Evolutionary conservation across 2,888 invertebrate genomes (phyloP).

Genomic region (Caenorhabditis macrosperma): DNA sequence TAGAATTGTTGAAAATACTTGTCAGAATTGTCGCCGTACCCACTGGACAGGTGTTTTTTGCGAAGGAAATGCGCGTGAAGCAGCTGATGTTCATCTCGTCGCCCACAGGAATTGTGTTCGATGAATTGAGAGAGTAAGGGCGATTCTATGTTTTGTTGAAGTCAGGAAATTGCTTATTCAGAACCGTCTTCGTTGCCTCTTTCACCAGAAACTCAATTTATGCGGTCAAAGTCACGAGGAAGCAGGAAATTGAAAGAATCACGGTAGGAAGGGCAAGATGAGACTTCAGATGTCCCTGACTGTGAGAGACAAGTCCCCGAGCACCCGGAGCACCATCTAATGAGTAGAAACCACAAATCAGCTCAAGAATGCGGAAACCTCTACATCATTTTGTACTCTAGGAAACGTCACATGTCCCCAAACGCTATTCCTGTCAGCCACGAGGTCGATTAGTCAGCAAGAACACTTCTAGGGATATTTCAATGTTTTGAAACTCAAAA

Average conservation of each 20-base stretch:
- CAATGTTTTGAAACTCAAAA: no score
- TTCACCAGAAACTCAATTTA: constrained; percentile 33
- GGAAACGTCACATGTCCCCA: no score
- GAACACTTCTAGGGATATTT: no score
- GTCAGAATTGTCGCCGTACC: constrained; percentile 36
- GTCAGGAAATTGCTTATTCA: neutral
- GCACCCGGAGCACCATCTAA: no score
- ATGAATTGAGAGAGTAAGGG: constrained; percentile 34
- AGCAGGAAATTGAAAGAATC: neutral
- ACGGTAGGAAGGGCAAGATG: no score
- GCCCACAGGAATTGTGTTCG: constrained; percentile 45
- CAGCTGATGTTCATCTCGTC: constrained; percentile 13
- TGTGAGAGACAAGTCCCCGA: no score
- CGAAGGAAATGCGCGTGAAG: neutral
- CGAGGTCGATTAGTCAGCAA: no score
- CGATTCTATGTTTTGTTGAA: neutral
- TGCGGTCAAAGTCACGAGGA: neutral
- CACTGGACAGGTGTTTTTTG: constrained; percentile 15
- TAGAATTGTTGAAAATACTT: neutral
- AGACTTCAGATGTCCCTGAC: no score
- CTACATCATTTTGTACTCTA: no score
- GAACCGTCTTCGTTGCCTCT: constrained; percentile 27
- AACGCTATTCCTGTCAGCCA: no score
- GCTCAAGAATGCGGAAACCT: no score
- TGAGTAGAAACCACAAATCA: no score